These are phyloP conservation scores for Cydia strobilella DNA, from an alignment of 1,140 invertebrate species.

Conservation along the genomic window DNA sequence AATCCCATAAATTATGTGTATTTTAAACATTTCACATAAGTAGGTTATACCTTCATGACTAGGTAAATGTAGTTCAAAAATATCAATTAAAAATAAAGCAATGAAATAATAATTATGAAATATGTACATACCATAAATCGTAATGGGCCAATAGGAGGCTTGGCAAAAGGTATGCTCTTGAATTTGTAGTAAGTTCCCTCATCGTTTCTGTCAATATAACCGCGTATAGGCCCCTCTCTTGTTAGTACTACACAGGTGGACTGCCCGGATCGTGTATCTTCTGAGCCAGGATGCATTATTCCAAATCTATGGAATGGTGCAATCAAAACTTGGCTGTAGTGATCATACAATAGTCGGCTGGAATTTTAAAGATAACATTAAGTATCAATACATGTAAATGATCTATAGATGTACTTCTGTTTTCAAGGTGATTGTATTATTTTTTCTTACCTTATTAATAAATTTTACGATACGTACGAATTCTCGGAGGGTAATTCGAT, in stretches of 20 bases:
- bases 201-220: constrained; percentile 53
- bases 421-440: neutral
- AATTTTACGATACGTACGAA: neutral
- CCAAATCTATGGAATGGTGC: neutral
- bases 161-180: constrained; percentile 83
- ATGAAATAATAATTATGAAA: constrained; percentile 28
- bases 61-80: no score
- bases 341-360: neutral
- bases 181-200: constrained; percentile 76
- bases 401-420: neutral
- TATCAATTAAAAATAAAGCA: neutral
- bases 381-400: neutral
- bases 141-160: constrained; percentile 79
- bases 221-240: constrained; percentile 59
- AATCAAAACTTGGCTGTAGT: neutral
- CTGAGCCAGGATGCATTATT: neutral
- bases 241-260: constrained; percentile 49
- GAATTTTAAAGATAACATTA: neutral
- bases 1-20: no score
- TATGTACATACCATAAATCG: constrained; percentile 79
- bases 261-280: neutral
- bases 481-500: neutral
- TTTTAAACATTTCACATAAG: no score
- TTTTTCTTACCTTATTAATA: neutral
- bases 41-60: no score